Evolutionary conservation across 2,888 invertebrate genomes (phyloP).

Genomic region (Pristionchus arcanus): DNA sequence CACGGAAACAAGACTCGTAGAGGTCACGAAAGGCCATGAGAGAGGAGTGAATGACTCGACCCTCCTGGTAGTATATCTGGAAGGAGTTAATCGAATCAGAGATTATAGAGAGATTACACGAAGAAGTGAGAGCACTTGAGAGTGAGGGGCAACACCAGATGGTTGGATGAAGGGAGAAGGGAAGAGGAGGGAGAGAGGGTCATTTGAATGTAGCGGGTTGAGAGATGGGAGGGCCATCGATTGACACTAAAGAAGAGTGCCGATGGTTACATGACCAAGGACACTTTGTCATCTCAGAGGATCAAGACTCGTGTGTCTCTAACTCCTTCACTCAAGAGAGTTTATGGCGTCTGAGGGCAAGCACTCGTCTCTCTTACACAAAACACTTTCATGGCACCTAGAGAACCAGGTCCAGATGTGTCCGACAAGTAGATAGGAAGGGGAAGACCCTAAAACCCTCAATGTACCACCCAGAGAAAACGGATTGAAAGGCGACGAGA

Average conservation of each 20-base stretch:
- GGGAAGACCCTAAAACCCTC: constrained; percentile 41
- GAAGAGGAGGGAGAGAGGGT: constrained; percentile 9
- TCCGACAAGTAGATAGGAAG: neutral
- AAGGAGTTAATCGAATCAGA: constrained; percentile 42
- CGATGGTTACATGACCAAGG: constrained; percentile 44
- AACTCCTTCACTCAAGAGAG: neutral
- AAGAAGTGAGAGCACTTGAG: constrained; percentile 49
- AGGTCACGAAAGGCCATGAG: constrained; percentile 64
- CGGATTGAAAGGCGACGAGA: neutral
- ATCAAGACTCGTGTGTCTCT: neutral
- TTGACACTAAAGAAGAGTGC: constrained; percentile 49
- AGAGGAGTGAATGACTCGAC: neutral
- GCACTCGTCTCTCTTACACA: constrained; percentile 26
- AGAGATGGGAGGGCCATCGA: constrained; percentile 46
- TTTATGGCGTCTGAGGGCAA: constrained; percentile 3
- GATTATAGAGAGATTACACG: constrained; percentile 49
- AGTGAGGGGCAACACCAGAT: constrained; percentile 47
- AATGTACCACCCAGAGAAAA: constrained; percentile 49
- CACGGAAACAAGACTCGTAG: constrained; percentile 64
- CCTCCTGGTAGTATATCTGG: constrained; percentile 14
- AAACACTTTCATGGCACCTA: constrained; percentile 12
- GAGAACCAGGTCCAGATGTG: constrained; percentile 15
- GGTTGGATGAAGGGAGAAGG: neutral
- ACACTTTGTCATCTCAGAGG: constrained; percentile 50
- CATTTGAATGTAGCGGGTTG: constrained; percentile 51